Conservation (phyloP, 2,888 invertebrate species). For the Macropis europaea region DNA sequence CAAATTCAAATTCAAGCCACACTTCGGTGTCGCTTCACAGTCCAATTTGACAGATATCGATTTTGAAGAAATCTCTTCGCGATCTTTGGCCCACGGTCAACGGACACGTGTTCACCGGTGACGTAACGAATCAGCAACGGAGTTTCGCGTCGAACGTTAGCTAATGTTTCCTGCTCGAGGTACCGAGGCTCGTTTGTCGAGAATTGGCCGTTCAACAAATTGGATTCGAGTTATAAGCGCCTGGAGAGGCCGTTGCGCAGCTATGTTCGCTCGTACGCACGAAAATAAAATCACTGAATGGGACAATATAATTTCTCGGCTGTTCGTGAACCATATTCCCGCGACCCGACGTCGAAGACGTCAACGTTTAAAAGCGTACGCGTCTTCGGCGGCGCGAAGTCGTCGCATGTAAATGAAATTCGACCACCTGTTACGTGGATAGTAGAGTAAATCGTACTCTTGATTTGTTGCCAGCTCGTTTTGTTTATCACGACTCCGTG, state of each 20-base stretch:
- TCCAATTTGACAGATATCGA: no score
- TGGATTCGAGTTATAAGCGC: neutral
- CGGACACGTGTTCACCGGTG: no score
- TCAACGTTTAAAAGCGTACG: neutral
- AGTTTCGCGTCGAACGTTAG: neutral
- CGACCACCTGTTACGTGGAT: slow-evolving; percentile 58
- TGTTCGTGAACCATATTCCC: neutral
- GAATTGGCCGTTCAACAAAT: slow-evolving; percentile 22
- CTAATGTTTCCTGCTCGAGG: neutral
- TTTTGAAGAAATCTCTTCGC: no score
- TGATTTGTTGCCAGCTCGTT: slow-evolving; percentile 35
- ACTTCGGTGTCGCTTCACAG: no score
- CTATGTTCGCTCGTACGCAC: neutral
- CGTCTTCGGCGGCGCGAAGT: neutral
- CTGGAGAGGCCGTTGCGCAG: neutral
- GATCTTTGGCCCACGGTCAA: no score
- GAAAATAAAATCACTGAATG: slow-evolving; percentile 5
- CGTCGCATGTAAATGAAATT: slow-evolving; percentile 17
- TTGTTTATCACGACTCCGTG: slow-evolving; percentile 6
- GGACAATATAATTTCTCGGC: neutral
- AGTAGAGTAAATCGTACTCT: slow-evolving; percentile 4
- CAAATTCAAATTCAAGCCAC: no score
- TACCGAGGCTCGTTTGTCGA: neutral
- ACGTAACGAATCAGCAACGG: neutral
- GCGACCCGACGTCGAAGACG: neutral